Evolutionary conservation across 2,888 invertebrate species (phyloP).

Genomic region (Eulithis prunata): DNA sequence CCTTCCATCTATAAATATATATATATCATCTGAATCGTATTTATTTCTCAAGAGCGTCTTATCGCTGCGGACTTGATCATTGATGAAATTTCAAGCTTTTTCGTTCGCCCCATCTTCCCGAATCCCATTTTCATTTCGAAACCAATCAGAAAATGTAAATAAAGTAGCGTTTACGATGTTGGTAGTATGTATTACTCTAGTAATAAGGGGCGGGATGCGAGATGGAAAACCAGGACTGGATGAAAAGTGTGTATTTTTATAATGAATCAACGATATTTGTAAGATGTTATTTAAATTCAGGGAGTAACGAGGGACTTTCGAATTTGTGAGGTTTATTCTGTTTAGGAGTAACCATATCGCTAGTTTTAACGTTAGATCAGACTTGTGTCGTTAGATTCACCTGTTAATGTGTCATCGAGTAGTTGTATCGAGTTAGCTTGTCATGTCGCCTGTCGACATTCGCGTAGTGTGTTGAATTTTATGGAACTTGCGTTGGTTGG

Average conservation of each 20-base stretch:
- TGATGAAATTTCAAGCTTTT: slow-evolving; percentile 82
- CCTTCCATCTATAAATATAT: slow-evolving; percentile 33
- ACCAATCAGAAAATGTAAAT: slow-evolving; percentile 79
- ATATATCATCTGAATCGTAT: slow-evolving; percentile 33
- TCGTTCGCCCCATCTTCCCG: slow-evolving; percentile 62
- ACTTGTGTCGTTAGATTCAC: slow-evolving; percentile 76
- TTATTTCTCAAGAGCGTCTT: slow-evolving; percentile 25
- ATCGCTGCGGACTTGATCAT: slow-evolving; percentile 62
- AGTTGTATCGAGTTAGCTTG: slow-evolving; percentile 79
- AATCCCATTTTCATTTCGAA: slow-evolving; percentile 56
- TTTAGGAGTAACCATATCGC: slow-evolving; percentile 79
- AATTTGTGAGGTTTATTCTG: slow-evolving; percentile 68
- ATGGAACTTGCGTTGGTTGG: slow-evolving; percentile 61
- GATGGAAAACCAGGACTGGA: slow-evolving; percentile 54
- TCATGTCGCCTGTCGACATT: slow-evolving; percentile 74
- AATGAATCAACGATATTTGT: slow-evolving; percentile 72
- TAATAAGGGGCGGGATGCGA: slow-evolving; percentile 68
- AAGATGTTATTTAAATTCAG: slow-evolving; percentile 72
- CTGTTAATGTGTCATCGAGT: slow-evolving; percentile 82
- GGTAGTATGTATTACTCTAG: slow-evolving; percentile 69
- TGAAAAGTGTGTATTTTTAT: slow-evolving; percentile 79
- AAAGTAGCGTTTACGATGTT: slow-evolving; percentile 68
- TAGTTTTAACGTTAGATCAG: slow-evolving; percentile 57
- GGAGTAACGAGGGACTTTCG: slow-evolving; percentile 58
- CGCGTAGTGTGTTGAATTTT: slow-evolving; percentile 76